These are phyloP conservation scores for Empidonax traillii DNA, from an alignment of 2,113 vertebrate genomes.

Conservation along the genomic window DNA sequence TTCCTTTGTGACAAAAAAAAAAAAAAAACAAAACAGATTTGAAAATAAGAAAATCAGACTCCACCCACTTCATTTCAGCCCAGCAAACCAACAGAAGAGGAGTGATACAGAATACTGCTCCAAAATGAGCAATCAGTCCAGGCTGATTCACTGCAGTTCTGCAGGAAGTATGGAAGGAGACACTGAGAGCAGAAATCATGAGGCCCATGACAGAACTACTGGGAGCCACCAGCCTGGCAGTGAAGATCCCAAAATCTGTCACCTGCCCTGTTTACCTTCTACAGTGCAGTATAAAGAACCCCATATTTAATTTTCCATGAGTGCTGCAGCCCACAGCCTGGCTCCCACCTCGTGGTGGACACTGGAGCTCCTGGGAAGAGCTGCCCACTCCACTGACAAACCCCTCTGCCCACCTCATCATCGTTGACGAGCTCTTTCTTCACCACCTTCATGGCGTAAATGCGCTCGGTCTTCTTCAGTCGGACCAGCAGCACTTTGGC, in stretches of 20 bases:
- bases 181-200: not conserved
- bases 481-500: conserved; percentile 96
- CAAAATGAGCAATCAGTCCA: not conserved
- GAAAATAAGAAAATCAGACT: not conserved
- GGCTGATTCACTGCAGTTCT: not conserved
- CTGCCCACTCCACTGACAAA: not conserved
- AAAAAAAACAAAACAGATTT: not conserved
- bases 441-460: conserved; percentile 99
- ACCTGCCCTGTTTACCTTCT: not conserved
- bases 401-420: conserved; percentile 84
- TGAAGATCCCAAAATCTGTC: not conserved
- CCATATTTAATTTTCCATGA: not conserved
- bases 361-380: not conserved
- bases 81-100: not conserved
- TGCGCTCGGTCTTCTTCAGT: conserved; percentile 95
- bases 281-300: accelerated
- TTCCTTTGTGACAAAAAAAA: not conserved
- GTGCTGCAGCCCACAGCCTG: not conserved
- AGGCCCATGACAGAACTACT: not conserved
- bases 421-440: conserved; percentile 99
- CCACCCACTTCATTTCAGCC: not conserved
- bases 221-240: not conserved
- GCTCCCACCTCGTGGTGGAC: not conserved
- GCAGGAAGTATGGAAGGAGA: not conserved
- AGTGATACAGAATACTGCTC: not conserved